Evolutionary conservation across 2,888 invertebrate genomes (phyloP), one percentile per base, ranked within the genome.

Genomic region (Cephus sareptanus): DNA sequence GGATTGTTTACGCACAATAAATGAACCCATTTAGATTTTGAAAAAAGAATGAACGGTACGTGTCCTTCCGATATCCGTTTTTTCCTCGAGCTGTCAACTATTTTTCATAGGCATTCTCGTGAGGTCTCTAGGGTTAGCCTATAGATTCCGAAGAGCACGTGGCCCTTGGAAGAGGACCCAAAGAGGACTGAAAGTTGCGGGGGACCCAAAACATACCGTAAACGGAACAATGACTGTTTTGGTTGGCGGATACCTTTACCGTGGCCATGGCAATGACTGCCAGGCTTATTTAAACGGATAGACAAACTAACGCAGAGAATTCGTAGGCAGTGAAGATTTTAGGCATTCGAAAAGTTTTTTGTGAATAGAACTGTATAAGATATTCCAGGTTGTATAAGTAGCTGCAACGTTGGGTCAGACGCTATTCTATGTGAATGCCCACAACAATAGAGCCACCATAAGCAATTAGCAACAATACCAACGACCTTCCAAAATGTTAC

Each of bases 381-480:
- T 56, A 56, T 56, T 56, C 6, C 56, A 56, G 56, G 9, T 23
- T 9, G 56, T 56, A 56, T 56, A 56, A 56, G 56, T 56, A 56
- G 56, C 56, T 56, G 23, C 56, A 23, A 9, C 9, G 23, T 56
- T 56, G 23, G 56, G 9, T 56, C 6, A 23, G 23, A 23, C 56
- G 23, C 23, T 56, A 23, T 23, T 56, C 56, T 56, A 23, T 23
- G 56, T 23, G 56, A 56, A 56, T 56, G 23, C 23, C 23, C 56
- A 56, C 23, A 56, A 40, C 40, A 40, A 40, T 40, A 15, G 40
- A 40, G 15, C 6, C 15, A 40, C 15, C 40, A 15, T 40, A 40
- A 40, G 56, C 89, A 89, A 90, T 90, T 90, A 90, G 87, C 86
- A 83, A 89, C 89, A 89, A 88, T 89, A 86, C 87, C 23, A 56